Base-by-base conservation (phyloP, 2,113 vertebrate species). In the Cygnus buccinator region DNA sequence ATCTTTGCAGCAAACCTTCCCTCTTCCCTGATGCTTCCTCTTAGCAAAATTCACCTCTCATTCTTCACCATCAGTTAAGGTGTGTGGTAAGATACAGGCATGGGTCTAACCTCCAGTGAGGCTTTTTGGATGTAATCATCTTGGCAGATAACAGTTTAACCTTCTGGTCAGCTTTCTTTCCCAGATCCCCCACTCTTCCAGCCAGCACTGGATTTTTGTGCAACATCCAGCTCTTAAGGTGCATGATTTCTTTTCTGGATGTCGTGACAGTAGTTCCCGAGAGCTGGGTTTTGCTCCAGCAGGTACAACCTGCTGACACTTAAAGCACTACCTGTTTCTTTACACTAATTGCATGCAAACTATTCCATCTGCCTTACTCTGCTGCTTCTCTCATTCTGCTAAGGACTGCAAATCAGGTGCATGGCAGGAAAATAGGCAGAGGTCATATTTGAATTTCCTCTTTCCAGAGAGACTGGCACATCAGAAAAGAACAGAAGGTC, bases 381-480 rank as follows among this genome's bases (percentile, higher is more conserved):
- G 5, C 35, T 85, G 28, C 57, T 88, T 94, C 62, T 22, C 11
- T 83, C 48, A 63, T 39, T 26, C 46, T 77, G 21, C 50, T 75
- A 29, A 84, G 68, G 44, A 33, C 71, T 73, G 73, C 29, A 72
- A 23, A 90, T 57, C 73, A 65, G 58, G 67, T 59, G 41, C 52
- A 11, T 29, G 33, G 62, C 63, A 66, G 54, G 59, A 84, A 79
- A 84, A 58, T 0, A 79, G 82, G 12, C 18, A 67, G 68, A 81
- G 58, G 37, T 86, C 62, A 12, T 39, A 5, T 22, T 9, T 8
- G 17, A 57, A 63, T 90, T 88, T 63, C 39, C 18, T 41, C 58
- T 84, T 82, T 73, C 61, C 15, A 1, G 31, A 84, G 66, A 62
- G 55, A 84, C 33, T 0, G 0, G 4, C 0, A 0, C 55, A n/a